A percentile compares a stretch with the other conserved stretches of the same genome.
Conservation (phyloP, 2,888 invertebrate genomes). For the Ectemnius cavifrons region DNA sequence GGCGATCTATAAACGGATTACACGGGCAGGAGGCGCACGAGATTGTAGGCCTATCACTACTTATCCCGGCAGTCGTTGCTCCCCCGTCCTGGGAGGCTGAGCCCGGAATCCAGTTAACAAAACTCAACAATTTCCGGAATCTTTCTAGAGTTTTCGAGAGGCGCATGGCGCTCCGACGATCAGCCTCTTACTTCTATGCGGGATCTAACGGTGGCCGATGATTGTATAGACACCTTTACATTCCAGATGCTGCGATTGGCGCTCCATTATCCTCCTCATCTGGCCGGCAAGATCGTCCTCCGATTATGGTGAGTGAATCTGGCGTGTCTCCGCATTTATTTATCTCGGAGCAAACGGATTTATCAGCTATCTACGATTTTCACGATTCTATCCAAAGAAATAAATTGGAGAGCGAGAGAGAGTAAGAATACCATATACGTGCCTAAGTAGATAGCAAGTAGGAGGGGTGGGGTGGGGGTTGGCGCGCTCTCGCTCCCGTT, state of each 20-base stretch:
- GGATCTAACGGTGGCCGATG: constrained; percentile 61
- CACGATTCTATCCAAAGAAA: no score
- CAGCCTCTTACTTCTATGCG: constrained; percentile 5
- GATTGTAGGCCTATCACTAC: constrained; percentile 20
- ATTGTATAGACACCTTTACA: constrained; percentile 39
- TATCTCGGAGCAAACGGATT: no score
- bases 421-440: no score
- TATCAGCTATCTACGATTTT: background rate
- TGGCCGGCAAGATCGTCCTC: constrained; percentile 64
- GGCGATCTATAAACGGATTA: constrained; percentile 52
- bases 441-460: no score
- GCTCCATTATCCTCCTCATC: constrained; percentile 58
- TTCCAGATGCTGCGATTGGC: constrained; percentile 68
- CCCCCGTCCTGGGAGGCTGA: background rate
- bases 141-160: no score
- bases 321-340: constrained; percentile 12
- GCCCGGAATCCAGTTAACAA: constrained; percentile 14
- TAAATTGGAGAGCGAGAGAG: no score
- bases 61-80: constrained; percentile 16
- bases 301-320: constrained; percentile 70
- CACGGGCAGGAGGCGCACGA: constrained; percentile 22
- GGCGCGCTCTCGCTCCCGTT: no score
- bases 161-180: no score
- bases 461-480: no score
- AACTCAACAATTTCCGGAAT: background rate